A percentile compares a stretch with the other conserved stretches of the same genome.
Evolutionary conservation across 2,113 vertebrate species (phyloP).

Genomic region (Hyla sarda): DNA sequence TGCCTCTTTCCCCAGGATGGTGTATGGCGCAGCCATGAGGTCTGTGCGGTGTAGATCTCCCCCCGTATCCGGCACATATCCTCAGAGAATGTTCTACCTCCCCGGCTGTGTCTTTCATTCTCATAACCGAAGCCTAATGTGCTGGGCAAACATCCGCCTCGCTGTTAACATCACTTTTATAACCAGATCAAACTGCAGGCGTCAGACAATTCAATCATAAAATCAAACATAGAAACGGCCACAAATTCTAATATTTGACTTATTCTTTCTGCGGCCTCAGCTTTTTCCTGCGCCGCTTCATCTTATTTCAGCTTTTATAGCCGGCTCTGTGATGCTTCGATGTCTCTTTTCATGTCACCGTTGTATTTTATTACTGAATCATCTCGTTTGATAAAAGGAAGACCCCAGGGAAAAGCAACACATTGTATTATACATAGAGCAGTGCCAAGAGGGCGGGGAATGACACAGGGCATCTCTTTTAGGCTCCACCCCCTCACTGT

Average conservation of each 20-base stretch:
- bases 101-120: neutral
- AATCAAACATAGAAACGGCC: neutral
- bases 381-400: neutral
- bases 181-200: neutral
- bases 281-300: neutral
- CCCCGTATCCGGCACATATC: neutral
- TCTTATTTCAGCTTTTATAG: neutral
- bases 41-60: neutral
- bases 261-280: neutral
- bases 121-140: neutral
- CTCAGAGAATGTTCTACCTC: neutral
- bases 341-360: neutral
- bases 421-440: neutral
- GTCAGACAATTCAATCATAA: neutral
- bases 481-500: no score
- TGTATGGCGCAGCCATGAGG: neutral
- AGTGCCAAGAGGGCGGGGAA: no score
- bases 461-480: no score
- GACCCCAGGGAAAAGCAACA: neutral
- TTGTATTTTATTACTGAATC: neutral
- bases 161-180: conserved; percentile 2
- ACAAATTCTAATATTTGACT: neutral
- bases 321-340: no score
- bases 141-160: conserved; percentile 9
- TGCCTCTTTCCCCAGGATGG: neutral